Evolutionary conservation across 2,797 vertebrate species (phyloP).

Genomic region (Labeo calbasu): DNA sequence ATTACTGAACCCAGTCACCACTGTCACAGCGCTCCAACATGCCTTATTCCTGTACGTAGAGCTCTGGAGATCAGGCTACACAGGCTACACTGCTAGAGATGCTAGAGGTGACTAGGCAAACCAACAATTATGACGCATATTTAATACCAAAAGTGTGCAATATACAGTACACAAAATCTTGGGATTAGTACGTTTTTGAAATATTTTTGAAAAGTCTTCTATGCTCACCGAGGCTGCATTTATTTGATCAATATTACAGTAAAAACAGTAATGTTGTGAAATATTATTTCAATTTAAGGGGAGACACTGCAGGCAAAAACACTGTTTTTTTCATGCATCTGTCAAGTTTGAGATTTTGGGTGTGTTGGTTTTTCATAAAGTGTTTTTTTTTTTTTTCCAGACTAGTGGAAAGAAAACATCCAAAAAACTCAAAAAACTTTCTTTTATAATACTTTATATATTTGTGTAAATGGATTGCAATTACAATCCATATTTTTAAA

Average conservation of each 20-base stretch:
- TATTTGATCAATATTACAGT: not conserved
- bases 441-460: too few relatives aligned
- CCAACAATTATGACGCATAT: not conserved
- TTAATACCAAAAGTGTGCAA: not conserved
- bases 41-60: slow-evolving; percentile 5
- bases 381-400: too few relatives aligned
- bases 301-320: too few relatives aligned
- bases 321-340: too few relatives aligned
- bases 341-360: too few relatives aligned
- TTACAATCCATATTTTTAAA: too few relatives aligned
- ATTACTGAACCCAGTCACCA: slow-evolving; percentile 45
- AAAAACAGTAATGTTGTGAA: not conserved
- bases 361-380: too few relatives aligned
- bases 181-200: not conserved
- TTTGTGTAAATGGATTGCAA: too few relatives aligned
- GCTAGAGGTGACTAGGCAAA: not conserved
- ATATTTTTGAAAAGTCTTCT: not conserved
- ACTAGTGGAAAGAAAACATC: too few relatives aligned
- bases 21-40: slow-evolving; percentile 53
- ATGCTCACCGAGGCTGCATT: not conserved
- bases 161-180: not conserved
- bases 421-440: too few relatives aligned
- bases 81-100: too few relatives aligned
- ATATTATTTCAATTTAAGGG: not conserved
- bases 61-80: not conserved